Percentiles rank a stretch among this genome's conserved stretches.
Evolutionary conservation across 2,113 vertebrate species (phyloP).

Genomic region (Elachura formosa): DNA sequence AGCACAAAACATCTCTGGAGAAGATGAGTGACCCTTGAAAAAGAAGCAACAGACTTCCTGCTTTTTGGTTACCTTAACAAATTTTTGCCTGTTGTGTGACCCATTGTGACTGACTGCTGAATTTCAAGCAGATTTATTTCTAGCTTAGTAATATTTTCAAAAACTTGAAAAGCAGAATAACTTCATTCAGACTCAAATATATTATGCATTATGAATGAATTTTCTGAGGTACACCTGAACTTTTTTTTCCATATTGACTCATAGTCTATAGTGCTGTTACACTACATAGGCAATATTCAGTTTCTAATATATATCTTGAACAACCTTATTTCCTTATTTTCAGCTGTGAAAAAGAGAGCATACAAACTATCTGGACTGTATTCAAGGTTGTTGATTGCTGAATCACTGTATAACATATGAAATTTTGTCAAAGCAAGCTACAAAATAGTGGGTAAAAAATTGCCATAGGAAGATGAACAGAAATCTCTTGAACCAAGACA

Average conservation of each 20-base stretch:
- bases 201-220: not conserved
- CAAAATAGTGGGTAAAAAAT: slow-evolving; percentile 46
- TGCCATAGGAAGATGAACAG: slow-evolving; percentile 63
- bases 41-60: not conserved
- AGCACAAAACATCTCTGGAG: not conserved
- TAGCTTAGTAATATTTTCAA: not conserved
- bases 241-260: not conserved
- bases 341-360: not conserved
- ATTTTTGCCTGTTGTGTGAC: rapidly evolving
- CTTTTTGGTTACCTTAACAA: not conserved
- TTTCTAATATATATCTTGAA: not conserved
- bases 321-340: not conserved
- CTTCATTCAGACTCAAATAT: not conserved
- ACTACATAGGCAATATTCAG: not conserved
- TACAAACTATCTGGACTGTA: not conserved
- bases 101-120: rapidly evolving
- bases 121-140: not conserved
- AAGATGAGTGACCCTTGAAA: not conserved
- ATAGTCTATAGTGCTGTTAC: not conserved
- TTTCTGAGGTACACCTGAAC: not conserved
- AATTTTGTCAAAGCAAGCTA: slow-evolving; percentile 45
- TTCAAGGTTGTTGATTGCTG: not conserved
- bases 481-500: slow-evolving; percentile 62
- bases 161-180: not conserved
- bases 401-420: not conserved